A percentile compares a stretch with the other conserved stretches of the same genome.
Evolutionary conservation across 1,140 invertebrate genomes (phyloP).

Genomic region (Macrocentrus cingulum): DNA sequence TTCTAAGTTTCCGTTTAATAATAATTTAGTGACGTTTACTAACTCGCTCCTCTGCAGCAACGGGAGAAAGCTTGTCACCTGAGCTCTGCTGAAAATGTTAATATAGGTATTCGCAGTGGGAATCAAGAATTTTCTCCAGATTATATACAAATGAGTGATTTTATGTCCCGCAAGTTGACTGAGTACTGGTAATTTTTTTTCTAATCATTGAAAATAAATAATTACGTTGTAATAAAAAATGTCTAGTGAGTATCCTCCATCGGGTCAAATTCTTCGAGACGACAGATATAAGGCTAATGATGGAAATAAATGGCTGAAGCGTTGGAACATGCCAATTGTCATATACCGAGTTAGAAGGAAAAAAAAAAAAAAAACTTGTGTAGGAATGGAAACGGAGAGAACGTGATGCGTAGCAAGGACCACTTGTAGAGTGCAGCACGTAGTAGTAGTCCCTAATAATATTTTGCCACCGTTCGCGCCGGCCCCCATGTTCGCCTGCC

Average conservation of each 20-base stretch:
- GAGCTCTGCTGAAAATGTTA: constrained; percentile 19
- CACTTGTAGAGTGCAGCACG: constrained; percentile 28
- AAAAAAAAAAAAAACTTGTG: constrained; percentile 1
- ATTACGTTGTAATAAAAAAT: neutral
- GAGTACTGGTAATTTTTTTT: neutral
- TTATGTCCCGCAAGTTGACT: constrained; percentile 9
- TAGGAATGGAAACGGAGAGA: constrained; percentile 13
- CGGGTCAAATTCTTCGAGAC: constrained; percentile 13
- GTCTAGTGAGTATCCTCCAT: neutral
- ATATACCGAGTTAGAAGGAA: neutral
- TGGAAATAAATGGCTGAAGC: no score
- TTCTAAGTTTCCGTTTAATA: constrained; percentile 52
- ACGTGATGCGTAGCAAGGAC: constrained; percentile 25
- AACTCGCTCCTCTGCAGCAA: constrained; percentile 22
- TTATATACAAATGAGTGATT: constrained; percentile 20
- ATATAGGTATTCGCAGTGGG: neutral
- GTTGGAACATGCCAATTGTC: no score
- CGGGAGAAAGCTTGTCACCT: constrained; percentile 8
- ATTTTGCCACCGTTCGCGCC: constrained; percentile 24
- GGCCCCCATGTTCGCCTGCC: constrained; percentile 16
- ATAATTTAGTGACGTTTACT: constrained; percentile 49
- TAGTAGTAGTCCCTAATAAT: constrained; percentile 28
- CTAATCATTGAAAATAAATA: constrained; percentile 12
- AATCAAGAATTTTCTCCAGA: neutral
- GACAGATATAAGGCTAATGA: neutral